phyloP scores from a whole-genome alignment of 2,888 invertebrate species.

The Pyrocoelia pectoralis region DNA sequence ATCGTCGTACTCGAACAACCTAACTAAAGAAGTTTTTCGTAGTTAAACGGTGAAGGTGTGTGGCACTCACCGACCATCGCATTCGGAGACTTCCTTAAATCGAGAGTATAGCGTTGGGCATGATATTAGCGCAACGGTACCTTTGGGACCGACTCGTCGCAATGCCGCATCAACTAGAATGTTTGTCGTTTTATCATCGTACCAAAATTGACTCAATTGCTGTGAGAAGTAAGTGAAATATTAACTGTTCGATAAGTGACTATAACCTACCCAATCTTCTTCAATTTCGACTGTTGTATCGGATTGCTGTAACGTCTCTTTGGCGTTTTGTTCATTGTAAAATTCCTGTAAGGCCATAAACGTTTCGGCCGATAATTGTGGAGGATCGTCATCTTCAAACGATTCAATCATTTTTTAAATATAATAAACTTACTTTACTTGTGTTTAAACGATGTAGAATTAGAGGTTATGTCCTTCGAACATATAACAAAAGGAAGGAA shows the following conservation, averaged over 20 bases:
- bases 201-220: slow-evolving; percentile 99
- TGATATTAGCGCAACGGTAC: slow-evolving; percentile 82
- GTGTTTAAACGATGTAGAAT: too few species aligned
- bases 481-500: too few species aligned
- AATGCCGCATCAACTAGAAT: slow-evolving; percentile 74
- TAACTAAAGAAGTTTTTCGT: slow-evolving; percentile 45
- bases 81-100: slow-evolving; percentile 63
- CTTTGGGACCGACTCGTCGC: slow-evolving; percentile 62
- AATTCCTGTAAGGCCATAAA: slow-evolving; percentile 80
- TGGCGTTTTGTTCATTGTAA: slow-evolving; percentile 73
- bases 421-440: too few species aligned
- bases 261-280: slow-evolving; percentile 79
- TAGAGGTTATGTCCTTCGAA: too few species aligned
- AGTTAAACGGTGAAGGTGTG: background rate
- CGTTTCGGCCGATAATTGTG: slow-evolving; percentile 73
- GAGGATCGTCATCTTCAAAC: slow-evolving; percentile 69
- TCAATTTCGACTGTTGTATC: slow-evolving; percentile 57
- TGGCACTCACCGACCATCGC: slow-evolving; percentile 59
- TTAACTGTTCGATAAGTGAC: background rate
- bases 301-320: slow-evolving; percentile 58
- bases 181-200: slow-evolving; percentile 80
- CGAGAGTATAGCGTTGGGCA: slow-evolving; percentile 86
- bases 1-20: slow-evolving; percentile 78
- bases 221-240: slow-evolving; percentile 57
- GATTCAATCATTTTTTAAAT: slow-evolving; percentile 40